phyloP scores from a whole-genome alignment of 2,113 vertebrate genomes.

The Heptranchias perlo region DNA sequence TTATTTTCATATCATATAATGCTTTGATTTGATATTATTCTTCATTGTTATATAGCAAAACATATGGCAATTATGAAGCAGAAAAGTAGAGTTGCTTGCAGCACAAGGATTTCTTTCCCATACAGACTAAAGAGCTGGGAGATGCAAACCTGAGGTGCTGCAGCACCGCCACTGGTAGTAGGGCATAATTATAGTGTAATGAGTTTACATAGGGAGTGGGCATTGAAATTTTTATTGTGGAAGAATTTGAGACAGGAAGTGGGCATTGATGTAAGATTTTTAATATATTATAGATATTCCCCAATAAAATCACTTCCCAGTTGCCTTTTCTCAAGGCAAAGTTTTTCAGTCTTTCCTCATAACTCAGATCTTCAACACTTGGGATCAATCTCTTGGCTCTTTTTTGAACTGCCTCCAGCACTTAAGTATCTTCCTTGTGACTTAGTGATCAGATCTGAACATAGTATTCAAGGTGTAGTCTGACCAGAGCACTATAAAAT shows the following conservation, averaged over 20 bases:
- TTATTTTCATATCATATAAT: too few relatives aligned
- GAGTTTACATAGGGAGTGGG: neutral
- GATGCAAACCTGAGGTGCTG: too few relatives aligned
- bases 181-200: neutral
- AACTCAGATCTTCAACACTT: neutral
- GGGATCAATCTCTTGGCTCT: neutral
- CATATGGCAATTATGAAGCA: too few relatives aligned
- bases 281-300: neutral
- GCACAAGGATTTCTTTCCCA: too few relatives aligned
- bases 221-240: neutral
- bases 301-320: neutral
- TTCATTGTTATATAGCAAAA: too few relatives aligned
- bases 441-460: too few relatives aligned
- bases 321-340: neutral
- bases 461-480: neutral
- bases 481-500: neutral
- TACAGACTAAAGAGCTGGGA: too few relatives aligned
- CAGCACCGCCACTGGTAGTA: too few relatives aligned
- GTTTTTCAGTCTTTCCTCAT: neutral
- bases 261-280: neutral
- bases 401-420: neutral
- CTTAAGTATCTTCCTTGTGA: neutral
- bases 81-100: too few relatives aligned
- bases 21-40: too few relatives aligned
- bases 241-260: neutral